Base-by-base conservation (phyloP, 2,797 vertebrate genomes). In the Galagoides demidoff region DNA sequence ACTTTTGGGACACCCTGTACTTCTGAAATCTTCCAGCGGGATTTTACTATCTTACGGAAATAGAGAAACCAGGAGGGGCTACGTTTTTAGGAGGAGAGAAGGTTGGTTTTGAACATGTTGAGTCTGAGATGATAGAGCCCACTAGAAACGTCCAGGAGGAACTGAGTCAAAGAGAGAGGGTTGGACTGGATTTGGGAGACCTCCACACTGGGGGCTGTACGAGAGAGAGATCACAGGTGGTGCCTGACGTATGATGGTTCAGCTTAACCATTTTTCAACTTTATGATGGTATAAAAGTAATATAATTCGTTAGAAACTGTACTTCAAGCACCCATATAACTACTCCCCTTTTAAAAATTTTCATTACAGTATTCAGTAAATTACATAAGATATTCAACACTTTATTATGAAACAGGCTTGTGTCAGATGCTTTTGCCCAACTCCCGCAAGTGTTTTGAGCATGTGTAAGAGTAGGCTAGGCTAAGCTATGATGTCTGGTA, bases 61-160 rank as follows among this genome's bases (percentile, higher is more conserved):
- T n/a, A 25, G 31, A 81, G 59, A 95, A 90, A 45, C 39, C 29
- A 57, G 37, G 59, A 45, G 7, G 20, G 22, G 29, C 17, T 63
- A 45, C 0, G 13, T 7, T 85, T 94, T 95, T 52, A 79, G 27
- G 66, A 61, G 39, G 37, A 79, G n/a, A 45, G 25, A 57, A 52
- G 23, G 83, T 86, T 93, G 20, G 9, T 86, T 93, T 78, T 71
- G 66, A 63, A 55, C 74, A 23, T 70, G 34, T 71, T 94, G 66
- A 71, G 2, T 93, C 71, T 66, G 77, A 89, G 59, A 45, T 88
- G 66, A 55, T 45, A 70, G 52, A 31, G 3, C 57, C 52, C 39
- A 49, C 6, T 52, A 52, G 88, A 25, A 59, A 66, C 64, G 71
- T 37, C 55, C 23, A 11, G 13, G 25, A 84, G 9, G 49, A 31